Conservation (phyloP, 2,888 invertebrate species). For the Cerastoderma edule region DNA sequence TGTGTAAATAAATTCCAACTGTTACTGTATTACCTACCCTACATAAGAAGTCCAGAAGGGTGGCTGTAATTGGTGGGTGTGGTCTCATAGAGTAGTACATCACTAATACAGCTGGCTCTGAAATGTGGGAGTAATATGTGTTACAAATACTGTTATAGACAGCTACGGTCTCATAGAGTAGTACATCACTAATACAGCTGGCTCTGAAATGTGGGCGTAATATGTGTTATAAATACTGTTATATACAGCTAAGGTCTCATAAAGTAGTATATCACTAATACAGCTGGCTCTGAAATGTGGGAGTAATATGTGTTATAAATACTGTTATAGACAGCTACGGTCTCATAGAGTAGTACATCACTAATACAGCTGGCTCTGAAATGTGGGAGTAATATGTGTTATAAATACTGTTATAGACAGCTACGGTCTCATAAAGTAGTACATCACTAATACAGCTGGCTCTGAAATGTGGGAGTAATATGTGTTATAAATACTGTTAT, state of each 20-base stretch:
- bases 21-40: slow-evolving; percentile 85
- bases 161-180: no score
- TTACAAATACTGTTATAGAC: not conserved
- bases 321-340: slow-evolving; percentile 95
- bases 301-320: no score
- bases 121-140: slow-evolving; percentile 51
- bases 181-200: no score
- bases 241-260: no score
- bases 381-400: no score
- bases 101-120: slow-evolving; percentile 95
- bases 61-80: slow-evolving; percentile 95
- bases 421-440: slow-evolving; percentile 95
- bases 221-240: not conserved
- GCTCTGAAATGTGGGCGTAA: no score
- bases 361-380: slow-evolving; percentile 94
- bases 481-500: no score
- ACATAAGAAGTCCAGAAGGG: slow-evolving; percentile 95
- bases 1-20: no score
- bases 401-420: slow-evolving; percentile 95
- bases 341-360: slow-evolving; percentile 96
- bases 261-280: slow-evolving; percentile 96
- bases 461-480: no score
- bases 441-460: slow-evolving; percentile 96
- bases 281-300: slow-evolving; percentile 93
- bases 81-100: slow-evolving; percentile 97